These are phyloP conservation scores for Limnephilus rhombicus DNA, from an alignment of 2,888 invertebrate species.

Conservation along the genomic window DNA sequence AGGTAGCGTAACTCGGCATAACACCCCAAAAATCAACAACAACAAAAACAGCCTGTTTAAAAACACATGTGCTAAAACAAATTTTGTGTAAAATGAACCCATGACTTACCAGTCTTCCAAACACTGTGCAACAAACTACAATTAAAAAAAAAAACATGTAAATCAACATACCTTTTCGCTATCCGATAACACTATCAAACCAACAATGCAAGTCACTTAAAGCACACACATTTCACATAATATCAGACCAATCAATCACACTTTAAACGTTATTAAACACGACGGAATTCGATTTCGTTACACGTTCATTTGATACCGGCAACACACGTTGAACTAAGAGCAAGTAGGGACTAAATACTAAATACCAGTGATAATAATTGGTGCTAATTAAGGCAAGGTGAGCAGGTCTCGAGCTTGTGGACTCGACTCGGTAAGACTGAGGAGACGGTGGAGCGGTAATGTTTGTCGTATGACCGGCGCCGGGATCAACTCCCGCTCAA, in stretches of 20 bases:
- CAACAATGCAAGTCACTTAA: neutral
- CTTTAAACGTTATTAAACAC: neutral
- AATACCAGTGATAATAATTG: neutral
- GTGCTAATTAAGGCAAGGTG: constrained; percentile 20
- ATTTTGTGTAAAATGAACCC: neutral
- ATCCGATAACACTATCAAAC: neutral
- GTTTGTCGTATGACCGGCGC: neutral
- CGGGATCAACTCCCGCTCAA: constrained; percentile 33
- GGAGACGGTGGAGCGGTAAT: neutral
- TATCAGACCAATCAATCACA: neutral
- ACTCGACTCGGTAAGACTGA: neutral
- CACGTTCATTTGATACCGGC: neutral
- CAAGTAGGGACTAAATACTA: neutral
- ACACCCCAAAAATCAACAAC: too few species aligned
- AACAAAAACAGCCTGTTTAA: neutral
- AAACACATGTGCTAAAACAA: neutral
- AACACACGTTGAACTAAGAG: neutral
- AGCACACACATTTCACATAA: neutral
- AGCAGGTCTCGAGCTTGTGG: neutral
- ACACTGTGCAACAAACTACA: neutral
- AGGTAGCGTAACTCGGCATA: too few species aligned
- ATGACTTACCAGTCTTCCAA: neutral
- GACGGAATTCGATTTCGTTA: neutral
- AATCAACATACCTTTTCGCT: neutral
- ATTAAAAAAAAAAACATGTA: neutral